Conservation (phyloP, 2,888 invertebrate species). For the Lagria hirta region DNA sequence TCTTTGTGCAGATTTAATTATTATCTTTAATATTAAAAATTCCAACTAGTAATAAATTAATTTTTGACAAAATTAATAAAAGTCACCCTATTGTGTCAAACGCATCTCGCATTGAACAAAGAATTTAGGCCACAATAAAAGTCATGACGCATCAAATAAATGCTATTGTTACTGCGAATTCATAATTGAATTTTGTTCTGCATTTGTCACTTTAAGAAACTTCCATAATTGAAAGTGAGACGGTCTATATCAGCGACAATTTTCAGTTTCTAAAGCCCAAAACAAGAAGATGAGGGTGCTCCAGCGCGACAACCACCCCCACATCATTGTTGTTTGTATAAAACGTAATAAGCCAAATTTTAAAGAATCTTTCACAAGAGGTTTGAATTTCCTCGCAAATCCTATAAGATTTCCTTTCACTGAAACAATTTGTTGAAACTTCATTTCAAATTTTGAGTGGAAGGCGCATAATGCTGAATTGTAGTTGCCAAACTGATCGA, state of each 20-base stretch:
- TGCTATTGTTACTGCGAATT: conserved; percentile 32
- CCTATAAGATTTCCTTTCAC: conserved; percentile 22
- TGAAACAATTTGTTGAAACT: conserved; percentile 23
- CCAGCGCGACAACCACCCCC: conserved; percentile 13
- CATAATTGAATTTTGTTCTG: conserved; percentile 35
- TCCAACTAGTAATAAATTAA: no score
- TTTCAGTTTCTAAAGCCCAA: no score
- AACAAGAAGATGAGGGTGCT: conserved; percentile 25
- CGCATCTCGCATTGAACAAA: no score
- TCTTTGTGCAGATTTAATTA: no score
- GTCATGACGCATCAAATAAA: conserved; percentile 36
- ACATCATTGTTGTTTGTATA: conserved; percentile 22
- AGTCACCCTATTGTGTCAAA: no score
- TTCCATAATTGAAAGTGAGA: conserved; percentile 31
- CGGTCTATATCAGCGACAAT: conserved; percentile 32
- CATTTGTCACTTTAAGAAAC: conserved; percentile 26
- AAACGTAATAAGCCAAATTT: conserved; percentile 27
- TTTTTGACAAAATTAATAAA: no score
- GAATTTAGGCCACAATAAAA: no score
- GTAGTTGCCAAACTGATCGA: no score
- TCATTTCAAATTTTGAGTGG: conserved; percentile 25
- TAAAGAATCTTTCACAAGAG: conserved; percentile 24
- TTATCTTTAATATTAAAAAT: no score
- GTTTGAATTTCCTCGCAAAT: conserved; percentile 18
- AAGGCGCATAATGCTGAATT: no score